Conservation (phyloP, 1,140 invertebrate genomes). For the Nylanderia fulva region DNA sequence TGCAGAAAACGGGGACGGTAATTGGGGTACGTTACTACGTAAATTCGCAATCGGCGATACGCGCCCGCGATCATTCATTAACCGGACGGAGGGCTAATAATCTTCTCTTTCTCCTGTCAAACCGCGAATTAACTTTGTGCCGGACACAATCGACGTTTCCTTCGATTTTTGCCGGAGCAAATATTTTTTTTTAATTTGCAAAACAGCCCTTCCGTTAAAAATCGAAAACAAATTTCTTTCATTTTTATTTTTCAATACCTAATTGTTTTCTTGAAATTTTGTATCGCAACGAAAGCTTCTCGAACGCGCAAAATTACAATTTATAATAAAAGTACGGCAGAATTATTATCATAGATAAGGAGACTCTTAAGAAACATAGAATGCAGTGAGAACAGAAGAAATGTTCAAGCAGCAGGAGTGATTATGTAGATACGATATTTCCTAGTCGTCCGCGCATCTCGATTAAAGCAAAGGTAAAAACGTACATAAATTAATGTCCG, state of each 20-base stretch:
- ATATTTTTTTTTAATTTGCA: too few species aligned
- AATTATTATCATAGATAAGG: background rate
- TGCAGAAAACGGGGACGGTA: slow-evolving; percentile 46
- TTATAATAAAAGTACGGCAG: too few species aligned
- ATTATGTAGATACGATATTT: slow-evolving; percentile 40
- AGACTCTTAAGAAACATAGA: slow-evolving; percentile 22
- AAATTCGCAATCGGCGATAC: slow-evolving; percentile 59
- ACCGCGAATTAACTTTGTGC: slow-evolving; percentile 55
- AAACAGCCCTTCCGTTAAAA: too few species aligned
- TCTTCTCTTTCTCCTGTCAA: slow-evolving; percentile 25
- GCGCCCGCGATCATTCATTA: slow-evolving; percentile 55
- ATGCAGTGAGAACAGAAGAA: slow-evolving; percentile 43
- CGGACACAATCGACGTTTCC: slow-evolving; percentile 52
- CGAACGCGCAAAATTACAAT: background rate
- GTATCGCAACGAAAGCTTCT: too few species aligned
- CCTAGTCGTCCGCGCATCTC: slow-evolving; percentile 15
- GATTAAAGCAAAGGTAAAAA: slow-evolving; percentile 15
- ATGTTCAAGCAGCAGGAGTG: slow-evolving; percentile 15
- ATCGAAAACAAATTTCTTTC: too few species aligned
- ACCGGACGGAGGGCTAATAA: slow-evolving; percentile 48
- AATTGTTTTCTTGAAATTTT: background rate
- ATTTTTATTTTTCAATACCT: too few species aligned
- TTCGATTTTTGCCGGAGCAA: too few species aligned
- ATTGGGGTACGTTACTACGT: slow-evolving; percentile 41
- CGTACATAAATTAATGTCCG: slow-evolving; percentile 18